These are phyloP conservation scores for Sympetrum striolatum DNA, from an alignment of 2,888 invertebrate genomes.

Conservation along the genomic window DNA sequence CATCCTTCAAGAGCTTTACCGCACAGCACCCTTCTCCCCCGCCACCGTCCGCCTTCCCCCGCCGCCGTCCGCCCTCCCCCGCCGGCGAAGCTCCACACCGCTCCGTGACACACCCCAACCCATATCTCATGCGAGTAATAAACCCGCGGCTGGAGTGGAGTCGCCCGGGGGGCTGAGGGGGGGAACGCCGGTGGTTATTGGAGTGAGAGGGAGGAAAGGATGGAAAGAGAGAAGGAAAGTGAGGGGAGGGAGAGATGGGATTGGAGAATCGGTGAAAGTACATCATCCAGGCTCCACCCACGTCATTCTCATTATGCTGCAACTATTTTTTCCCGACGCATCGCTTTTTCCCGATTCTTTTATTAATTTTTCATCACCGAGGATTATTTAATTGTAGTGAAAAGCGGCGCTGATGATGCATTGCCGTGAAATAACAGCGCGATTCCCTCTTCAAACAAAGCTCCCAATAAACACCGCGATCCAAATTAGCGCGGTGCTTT, in stretches of 20 bases:
- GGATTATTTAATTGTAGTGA: background rate
- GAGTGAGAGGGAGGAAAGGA: background rate
- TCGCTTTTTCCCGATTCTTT: background rate
- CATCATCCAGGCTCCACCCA: conserved; percentile 29
- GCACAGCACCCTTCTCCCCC: background rate
- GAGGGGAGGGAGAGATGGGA: background rate
- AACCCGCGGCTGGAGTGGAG: conserved; percentile 42
- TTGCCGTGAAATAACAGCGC: too few species aligned
- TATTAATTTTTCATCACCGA: background rate
- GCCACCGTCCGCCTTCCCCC: background rate
- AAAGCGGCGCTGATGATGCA: background rate
- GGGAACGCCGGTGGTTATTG: background rate
- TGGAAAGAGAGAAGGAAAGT: background rate
- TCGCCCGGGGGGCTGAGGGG: background rate
- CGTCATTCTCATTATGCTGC: conserved; percentile 25
- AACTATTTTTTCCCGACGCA: background rate
- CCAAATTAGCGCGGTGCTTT: too few species aligned
- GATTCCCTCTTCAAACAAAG: too few species aligned
- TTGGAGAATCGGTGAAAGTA: conserved; percentile 34
- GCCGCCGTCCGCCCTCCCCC: background rate
- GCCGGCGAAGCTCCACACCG: conserved; percentile 20
- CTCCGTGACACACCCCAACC: conserved; percentile 34
- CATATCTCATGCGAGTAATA: conserved; percentile 44
- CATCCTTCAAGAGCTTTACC: conserved; percentile 39
- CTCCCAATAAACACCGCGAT: too few species aligned